These are phyloP conservation scores for Calidris pugnax DNA, from an alignment of 2,113 vertebrate genomes.

Conservation along the genomic window DNA sequence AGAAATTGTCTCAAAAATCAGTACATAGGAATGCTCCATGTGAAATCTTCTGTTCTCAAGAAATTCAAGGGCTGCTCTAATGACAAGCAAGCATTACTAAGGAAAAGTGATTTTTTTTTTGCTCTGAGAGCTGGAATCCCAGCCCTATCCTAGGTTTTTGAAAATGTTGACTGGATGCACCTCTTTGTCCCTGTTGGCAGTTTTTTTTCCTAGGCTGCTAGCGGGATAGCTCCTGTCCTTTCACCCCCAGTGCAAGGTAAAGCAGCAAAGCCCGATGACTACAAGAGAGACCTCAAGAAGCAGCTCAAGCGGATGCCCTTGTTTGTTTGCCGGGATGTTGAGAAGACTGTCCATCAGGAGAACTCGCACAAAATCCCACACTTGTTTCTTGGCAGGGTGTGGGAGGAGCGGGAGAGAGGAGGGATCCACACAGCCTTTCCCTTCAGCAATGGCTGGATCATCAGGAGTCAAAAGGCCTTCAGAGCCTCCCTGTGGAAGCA, in stretches of 20 bases:
- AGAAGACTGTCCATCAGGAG: slow-evolving; percentile 87
- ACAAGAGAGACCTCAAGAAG: slow-evolving; percentile 84
- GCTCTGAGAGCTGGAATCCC: not conserved
- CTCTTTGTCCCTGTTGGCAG: not conserved
- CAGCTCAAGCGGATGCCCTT: slow-evolving; percentile 80
- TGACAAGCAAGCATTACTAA: not conserved
- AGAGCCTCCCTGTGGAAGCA: not conserved
- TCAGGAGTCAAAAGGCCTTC: not conserved
- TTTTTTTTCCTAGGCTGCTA: not conserved
- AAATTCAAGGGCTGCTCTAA: not conserved
- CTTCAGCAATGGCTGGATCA: not conserved
- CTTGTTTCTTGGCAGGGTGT: slow-evolving; percentile 82
- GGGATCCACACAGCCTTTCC: not conserved
- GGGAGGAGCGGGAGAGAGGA: not conserved
- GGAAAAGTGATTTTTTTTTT: not conserved
- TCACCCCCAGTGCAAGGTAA: not conserved
- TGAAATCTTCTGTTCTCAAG: not conserved
- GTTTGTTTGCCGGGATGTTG: slow-evolving; percentile 74
- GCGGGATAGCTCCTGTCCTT: not conserved
- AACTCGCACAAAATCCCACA: slow-evolving; percentile 83
- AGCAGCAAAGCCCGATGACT: not conserved
- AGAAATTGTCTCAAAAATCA: not conserved
- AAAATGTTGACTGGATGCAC: not conserved
- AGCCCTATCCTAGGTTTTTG: not conserved
- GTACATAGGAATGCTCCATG: not conserved